phyloP scores from a whole-genome alignment of 2,797 vertebrate species.

The Clarias laeviceps region DNA sequence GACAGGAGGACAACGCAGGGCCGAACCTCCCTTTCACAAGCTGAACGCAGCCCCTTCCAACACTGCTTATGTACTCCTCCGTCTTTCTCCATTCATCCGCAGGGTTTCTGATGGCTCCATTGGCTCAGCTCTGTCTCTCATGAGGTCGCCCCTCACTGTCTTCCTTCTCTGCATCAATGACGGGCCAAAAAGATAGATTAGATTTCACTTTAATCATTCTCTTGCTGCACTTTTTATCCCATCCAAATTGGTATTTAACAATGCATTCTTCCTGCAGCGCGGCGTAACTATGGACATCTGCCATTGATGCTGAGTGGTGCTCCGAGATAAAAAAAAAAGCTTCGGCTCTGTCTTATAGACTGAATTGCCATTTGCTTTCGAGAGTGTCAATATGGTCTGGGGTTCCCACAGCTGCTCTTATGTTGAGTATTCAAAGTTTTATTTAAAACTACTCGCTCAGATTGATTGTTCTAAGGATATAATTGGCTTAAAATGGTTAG shows the following conservation, averaged over 20 bases:
- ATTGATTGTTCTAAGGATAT: conserved; percentile 18
- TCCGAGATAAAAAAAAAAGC: conserved; percentile 60
- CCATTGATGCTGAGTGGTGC: conserved; percentile 56
- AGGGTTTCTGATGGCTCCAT: conserved; percentile 86
- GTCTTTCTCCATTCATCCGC: conserved; percentile 76
- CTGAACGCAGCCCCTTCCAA: conserved; percentile 75
- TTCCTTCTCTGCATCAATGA: conserved; percentile 68
- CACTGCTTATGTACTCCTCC: conserved; percentile 82
- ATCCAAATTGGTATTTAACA: conserved; percentile 66
- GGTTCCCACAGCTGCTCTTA: conserved; percentile 56
- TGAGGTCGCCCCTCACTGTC: conserved; percentile 54
- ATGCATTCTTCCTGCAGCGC: conserved; percentile 55
- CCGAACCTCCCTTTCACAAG: conserved; percentile 73
- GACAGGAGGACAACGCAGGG: conserved; percentile 77
- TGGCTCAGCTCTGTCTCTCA: conserved; percentile 66
- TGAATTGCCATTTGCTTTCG: conserved; percentile 62
- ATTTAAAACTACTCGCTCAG: conserved; percentile 23
- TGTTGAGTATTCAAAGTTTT: conserved; percentile 36
- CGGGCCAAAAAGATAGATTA: conserved; percentile 66
- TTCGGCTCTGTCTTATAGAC: conserved; percentile 59
- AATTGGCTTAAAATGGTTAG: conserved; percentile 32
- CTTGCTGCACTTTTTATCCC: conserved; percentile 61
- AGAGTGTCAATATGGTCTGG: conserved; percentile 55
- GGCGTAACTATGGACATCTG: conserved; percentile 54
- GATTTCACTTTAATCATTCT: conserved; percentile 70